phyloP scores from a whole-genome alignment of 2,888 invertebrate genomes.

The Himalopsyche kuldschensis region DNA sequence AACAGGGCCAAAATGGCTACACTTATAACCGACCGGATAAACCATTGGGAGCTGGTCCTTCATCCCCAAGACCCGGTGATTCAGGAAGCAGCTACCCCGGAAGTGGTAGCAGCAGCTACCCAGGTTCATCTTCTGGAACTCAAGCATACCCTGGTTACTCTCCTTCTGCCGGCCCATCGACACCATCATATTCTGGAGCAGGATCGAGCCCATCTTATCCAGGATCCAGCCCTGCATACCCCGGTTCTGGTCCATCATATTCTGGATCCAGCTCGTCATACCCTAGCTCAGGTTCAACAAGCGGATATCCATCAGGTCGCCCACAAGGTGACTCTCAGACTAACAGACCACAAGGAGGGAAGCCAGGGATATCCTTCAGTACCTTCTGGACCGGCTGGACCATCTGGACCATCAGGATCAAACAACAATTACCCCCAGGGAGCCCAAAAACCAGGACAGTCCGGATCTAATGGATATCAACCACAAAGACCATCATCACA shows the following conservation, averaged over 20 bases:
- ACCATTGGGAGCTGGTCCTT: conserved; percentile 54
- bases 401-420: conserved; percentile 8
- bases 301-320: conserved; percentile 38
- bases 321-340: conserved; percentile 36
- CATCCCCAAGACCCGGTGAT: conserved; percentile 46
- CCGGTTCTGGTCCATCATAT: conserved; percentile 42
- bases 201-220: conserved; percentile 45
- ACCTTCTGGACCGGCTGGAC: conserved; percentile 20
- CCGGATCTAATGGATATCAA: conserved; percentile 28
- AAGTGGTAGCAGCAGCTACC: conserved; percentile 46
- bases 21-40: conserved; percentile 72
- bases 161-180: conserved; percentile 22
- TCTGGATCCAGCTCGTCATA: conserved; percentile 34
- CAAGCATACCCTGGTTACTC: conserved; percentile 33
- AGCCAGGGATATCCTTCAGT: conserved; percentile 40
- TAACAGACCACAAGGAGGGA: conserved; percentile 37
- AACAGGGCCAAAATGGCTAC: conserved; percentile 72
- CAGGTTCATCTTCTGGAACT: conserved; percentile 39
- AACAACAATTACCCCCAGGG: conserved; percentile 11
- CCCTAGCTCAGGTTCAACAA: conserved; percentile 40
- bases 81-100: conserved; percentile 44
- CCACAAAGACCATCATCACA: conserved; percentile 2
- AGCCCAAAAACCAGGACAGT: conserved; percentile 33
- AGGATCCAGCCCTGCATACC: conserved; percentile 42
- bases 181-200: conserved; percentile 32